These are phyloP conservation scores for Rhyacophila evoluta DNA, from an alignment of 2,888 invertebrate species.

Conservation along the genomic window DNA sequence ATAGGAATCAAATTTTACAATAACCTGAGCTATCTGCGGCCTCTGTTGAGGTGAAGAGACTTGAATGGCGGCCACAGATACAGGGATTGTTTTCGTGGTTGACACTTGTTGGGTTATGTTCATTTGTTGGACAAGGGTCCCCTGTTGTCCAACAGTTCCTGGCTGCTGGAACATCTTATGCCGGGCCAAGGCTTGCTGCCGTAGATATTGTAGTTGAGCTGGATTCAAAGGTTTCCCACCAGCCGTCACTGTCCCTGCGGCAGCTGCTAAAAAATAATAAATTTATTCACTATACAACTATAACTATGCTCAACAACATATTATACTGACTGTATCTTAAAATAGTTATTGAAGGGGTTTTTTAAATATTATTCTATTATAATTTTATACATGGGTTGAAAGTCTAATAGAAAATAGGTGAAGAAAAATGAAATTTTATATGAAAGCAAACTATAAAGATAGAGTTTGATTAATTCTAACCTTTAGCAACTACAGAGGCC, in stretches of 20 bases:
- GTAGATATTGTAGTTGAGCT: constrained; percentile 73
- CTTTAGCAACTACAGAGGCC: constrained; percentile 53
- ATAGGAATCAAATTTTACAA: too few species aligned
- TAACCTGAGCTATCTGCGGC: constrained; percentile 51
- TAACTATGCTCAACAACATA: too few species aligned
- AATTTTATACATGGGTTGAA: too few species aligned
- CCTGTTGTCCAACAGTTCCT: constrained; percentile 31
- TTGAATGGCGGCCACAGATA: constrained; percentile 50
- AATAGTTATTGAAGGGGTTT: too few species aligned
- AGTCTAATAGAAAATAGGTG: too few species aligned
- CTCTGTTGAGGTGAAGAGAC: constrained; percentile 49
- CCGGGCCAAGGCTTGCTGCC: constrained; percentile 70
- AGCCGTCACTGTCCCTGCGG: constrained; percentile 66
- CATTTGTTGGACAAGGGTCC: constrained; percentile 39
- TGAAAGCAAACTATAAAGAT: too few species aligned
- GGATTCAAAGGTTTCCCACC: constrained; percentile 69
- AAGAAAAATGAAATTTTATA: too few species aligned
- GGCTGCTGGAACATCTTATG: constrained; percentile 66
- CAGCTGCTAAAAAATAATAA: too few species aligned
- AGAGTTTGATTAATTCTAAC: constrained; percentile 34
- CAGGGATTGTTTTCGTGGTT: constrained; percentile 32
- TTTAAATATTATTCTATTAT: too few species aligned
- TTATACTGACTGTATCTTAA: too few species aligned
- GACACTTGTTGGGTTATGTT: constrained; percentile 31
- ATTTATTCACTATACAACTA: too few species aligned